A percentile compares a stretch with the other conserved stretches of the same genome.
Evolutionary conservation across 2,113 vertebrate species (phyloP).

Genomic region (Sander lucioperca): DNA sequence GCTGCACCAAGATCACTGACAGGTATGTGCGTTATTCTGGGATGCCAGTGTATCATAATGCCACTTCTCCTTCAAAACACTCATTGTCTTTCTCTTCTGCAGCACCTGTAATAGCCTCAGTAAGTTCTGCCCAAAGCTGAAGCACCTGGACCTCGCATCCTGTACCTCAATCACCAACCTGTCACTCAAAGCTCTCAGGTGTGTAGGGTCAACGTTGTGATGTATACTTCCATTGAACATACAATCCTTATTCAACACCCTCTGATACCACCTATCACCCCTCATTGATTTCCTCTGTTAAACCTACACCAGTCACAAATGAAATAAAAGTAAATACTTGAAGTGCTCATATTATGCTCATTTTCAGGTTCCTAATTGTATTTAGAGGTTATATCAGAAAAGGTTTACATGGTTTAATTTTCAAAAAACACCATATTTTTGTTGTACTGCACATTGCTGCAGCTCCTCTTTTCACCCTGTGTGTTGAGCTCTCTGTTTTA

Average conservation of each 20-base stretch:
- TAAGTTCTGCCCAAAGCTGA: conserved; percentile 99
- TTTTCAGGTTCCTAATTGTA: too few relatives aligned
- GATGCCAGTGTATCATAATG: not conserved
- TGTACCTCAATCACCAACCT: conserved; percentile 99
- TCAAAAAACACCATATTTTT: too few relatives aligned
- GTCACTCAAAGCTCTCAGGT: conserved; percentile 98
- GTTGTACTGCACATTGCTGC: too few relatives aligned
- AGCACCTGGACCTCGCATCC: conserved; percentile 95
- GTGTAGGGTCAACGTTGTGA: conserved; percentile 6
- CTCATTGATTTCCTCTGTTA: not conserved
- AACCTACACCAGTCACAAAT: not conserved
- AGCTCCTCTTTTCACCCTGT: too few relatives aligned
- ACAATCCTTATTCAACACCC: not conserved
- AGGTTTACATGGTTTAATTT: too few relatives aligned
- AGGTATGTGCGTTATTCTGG: conserved; percentile 83
- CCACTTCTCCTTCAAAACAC: not conserved
- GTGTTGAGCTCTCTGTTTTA: too few relatives aligned
- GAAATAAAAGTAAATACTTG: not conserved
- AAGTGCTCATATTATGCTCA: too few relatives aligned
- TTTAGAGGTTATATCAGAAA: too few relatives aligned
- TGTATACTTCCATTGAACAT: not conserved
- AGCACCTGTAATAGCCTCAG: conserved; percentile 98
- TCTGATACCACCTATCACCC: not conserved
- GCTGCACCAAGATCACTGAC: conserved; percentile 99
- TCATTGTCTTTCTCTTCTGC: conserved; percentile 55